These are phyloP conservation scores for Macrotus californicus DNA, from an alignment of 2,113 vertebrate species.

Conservation along the genomic window DNA sequence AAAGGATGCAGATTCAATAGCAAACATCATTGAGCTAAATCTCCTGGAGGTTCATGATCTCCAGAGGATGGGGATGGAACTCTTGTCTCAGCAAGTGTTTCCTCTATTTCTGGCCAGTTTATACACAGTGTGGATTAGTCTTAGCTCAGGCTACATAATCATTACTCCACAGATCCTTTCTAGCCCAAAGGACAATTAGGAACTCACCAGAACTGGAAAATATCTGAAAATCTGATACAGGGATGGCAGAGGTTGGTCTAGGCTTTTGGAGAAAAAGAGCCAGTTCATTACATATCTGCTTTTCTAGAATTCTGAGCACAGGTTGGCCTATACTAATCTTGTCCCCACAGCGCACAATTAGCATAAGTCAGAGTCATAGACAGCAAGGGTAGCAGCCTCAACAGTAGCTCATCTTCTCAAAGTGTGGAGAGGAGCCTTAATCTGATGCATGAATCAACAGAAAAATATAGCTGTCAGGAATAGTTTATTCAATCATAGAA, in stretches of 20 bases:
- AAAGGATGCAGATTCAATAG: not conserved
- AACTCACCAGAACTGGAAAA: not conserved
- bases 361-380: not conserved
- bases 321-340: not conserved
- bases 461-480: not conserved
- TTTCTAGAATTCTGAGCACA: not conserved
- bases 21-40: not conserved
- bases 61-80: not conserved
- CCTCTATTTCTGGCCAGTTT: not conserved
- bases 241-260: not conserved
- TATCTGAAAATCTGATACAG: not conserved
- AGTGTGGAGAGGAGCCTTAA: not conserved
- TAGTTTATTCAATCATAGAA: not conserved
- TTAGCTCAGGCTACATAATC: not conserved
- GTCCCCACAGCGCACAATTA: not conserved
- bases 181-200: not conserved
- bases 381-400: not conserved
- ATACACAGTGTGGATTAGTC: not conserved
- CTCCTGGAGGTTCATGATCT: not conserved
- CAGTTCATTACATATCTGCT: not conserved
- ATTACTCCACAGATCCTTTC: not conserved
- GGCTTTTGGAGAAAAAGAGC: not conserved
- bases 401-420: not conserved
- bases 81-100: not conserved
- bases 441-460: not conserved